A percentile compares a stretch with the other conserved stretches of the same genome.
Evolutionary conservation across 2,113 vertebrate genomes (phyloP).

Genomic region (Saguinus imperator): DNA sequence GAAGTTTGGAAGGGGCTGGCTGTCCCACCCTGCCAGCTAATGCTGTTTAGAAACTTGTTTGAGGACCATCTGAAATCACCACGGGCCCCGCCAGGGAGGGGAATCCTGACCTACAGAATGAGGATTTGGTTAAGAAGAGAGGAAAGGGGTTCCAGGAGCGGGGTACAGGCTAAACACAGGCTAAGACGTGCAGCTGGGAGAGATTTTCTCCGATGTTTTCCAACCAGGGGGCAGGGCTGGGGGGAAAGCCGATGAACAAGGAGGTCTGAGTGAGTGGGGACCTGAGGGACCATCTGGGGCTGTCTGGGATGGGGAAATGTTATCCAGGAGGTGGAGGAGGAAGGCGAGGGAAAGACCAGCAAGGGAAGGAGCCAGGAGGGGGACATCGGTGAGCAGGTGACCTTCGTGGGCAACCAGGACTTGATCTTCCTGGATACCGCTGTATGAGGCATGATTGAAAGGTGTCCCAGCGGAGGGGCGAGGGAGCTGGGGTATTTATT

Average conservation of each 20-base stretch:
- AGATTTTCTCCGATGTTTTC: background rate
- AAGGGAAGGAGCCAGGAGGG: background rate
- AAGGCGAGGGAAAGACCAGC: background rate
- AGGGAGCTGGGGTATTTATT: background rate
- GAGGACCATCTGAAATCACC: background rate
- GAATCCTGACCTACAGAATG: background rate
- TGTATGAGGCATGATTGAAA: background rate
- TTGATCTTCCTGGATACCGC: background rate
- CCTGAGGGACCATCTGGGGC: background rate
- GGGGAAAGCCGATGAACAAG: background rate
- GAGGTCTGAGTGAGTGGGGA: background rate
- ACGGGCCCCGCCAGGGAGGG: fast-evolving
- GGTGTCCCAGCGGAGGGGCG: background rate
- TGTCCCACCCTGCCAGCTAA: background rate
- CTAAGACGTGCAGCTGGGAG: fast-evolving
- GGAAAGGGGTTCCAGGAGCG: background rate
- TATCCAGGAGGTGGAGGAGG: background rate
- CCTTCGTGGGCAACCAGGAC: background rate
- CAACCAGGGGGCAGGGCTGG: fast-evolving
- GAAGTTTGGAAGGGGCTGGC: background rate
- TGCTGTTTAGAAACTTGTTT: background rate
- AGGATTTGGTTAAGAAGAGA: no score
- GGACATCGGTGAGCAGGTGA: no score
- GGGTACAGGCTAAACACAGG: background rate
- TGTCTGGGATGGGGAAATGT: background rate